phyloP scores from a whole-genome alignment of 2,113 vertebrate species.

The Typhlomys cinereus region DNA sequence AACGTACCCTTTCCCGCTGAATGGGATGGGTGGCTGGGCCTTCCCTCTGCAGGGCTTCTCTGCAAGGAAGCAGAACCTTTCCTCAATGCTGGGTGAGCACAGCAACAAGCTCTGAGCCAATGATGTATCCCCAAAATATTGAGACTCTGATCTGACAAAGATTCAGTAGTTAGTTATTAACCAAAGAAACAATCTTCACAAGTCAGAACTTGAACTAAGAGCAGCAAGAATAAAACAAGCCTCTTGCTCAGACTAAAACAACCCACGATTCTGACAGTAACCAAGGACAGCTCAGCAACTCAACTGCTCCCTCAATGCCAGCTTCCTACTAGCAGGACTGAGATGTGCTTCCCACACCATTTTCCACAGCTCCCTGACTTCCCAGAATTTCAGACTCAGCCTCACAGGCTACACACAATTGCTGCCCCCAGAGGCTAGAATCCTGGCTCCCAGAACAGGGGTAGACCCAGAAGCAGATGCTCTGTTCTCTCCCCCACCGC shows the following conservation, averaged over 20 bases:
- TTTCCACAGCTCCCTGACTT: neutral
- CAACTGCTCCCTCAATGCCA: neutral
- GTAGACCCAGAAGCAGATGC: no score
- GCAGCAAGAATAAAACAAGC: neutral
- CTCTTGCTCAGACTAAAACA: neutral
- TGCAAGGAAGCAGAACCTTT: slow-evolving; percentile 74
- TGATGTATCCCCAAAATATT: neutral
- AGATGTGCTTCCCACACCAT: neutral
- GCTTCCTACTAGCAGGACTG: neutral
- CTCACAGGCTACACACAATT: no score
- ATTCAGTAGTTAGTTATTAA: neutral
- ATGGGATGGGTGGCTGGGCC: slow-evolving; percentile 86
- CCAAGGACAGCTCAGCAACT: neutral
- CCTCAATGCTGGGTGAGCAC: neutral
- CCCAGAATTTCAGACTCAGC: neutral
- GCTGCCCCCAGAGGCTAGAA: no score
- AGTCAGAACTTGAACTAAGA: neutral
- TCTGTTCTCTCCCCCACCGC: no score
- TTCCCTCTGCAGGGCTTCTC: slow-evolving; percentile 78
- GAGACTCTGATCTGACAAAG: neutral
- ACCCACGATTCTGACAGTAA: neutral
- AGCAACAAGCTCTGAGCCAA: neutral
- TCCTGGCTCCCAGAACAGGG: no score
- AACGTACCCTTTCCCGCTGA: slow-evolving; percentile 91
- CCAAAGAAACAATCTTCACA: neutral